Evolutionary conservation across 1,140 invertebrate genomes (phyloP), one percentile per base, ranked within the genome.

Genomic region (Aphis craccivora): DNA sequence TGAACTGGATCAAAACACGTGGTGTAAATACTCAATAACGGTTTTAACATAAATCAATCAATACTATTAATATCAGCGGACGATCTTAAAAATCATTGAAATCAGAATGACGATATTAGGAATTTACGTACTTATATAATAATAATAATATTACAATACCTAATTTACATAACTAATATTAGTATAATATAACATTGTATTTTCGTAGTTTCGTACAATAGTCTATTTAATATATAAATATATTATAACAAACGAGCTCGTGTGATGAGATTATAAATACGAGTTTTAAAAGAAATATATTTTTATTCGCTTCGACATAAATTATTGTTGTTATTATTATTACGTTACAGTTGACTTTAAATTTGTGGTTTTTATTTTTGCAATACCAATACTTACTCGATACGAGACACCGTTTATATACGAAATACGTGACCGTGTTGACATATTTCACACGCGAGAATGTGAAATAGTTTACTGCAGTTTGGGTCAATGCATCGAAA

Each of bases 401-500:
- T 14, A 40, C n/a, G 37, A 40, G 30, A 76, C 60, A 76, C 60
- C 60, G 60, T 76, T 76, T 76, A 76, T 18, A 76, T 14, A 76
- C 30, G 60, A 76, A 76, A 76, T 76, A 76, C 30, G 60, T 76
- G 55, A 76, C 60, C 30, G 60, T 76, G 60, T 76, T 76, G 60
- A 76, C 60, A 11, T n/a, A 18, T n/a, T 76, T 76, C 14, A 11
- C 14, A 11, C 18, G 48, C n/a, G 60, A 76, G 14, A 0, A 67
- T 5, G 60, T n/a, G 30, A 76, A 76, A 76, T 76, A 76, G 60
- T n/a, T 76, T 76, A 76, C 30, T 76, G 60, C 60, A 76, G 60
- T 76, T 76, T 76, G 60, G 60, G 60, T 76, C 60, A 76, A 76
- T 76, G 60, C 60, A 76, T 76, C 60, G 60, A 76, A 76, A 76